Evolutionary conservation across 2,888 invertebrate genomes (phyloP).

Genomic region (Limnephilus rhombicus): DNA sequence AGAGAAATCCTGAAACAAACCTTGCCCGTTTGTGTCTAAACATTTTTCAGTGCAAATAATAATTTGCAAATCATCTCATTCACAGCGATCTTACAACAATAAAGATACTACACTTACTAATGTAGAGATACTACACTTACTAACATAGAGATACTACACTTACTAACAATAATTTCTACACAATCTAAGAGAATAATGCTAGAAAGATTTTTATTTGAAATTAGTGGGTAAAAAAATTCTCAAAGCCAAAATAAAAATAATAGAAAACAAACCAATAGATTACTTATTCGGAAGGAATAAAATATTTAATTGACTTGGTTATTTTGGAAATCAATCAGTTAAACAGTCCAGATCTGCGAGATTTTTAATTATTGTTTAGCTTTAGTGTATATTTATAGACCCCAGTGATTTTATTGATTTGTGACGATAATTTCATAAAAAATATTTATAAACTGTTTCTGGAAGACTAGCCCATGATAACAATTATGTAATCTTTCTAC

Average conservation of each 20-base stretch:
- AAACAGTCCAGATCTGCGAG: neutral
- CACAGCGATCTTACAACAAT: neutral
- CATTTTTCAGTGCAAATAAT: neutral
- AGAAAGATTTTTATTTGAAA: neutral
- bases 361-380: too few relatives aligned
- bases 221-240: neutral
- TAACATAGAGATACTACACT: neutral
- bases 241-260: neutral
- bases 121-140: neutral
- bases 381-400: too few relatives aligned
- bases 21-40: neutral
- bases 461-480: neutral
- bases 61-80: neutral
- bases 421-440: neutral
- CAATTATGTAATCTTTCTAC: neutral
- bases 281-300: neutral
- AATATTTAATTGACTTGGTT: neutral
- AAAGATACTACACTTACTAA: neutral
- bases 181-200: neutral
- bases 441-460: neutral
- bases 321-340: neutral
- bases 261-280: neutral
- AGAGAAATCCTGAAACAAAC: conserved; percentile 1
- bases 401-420: neutral
- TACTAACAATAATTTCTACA: neutral